Evolutionary conservation across 2,797 vertebrate genomes (phyloP).

Genomic region (Toxotes lorentzi): DNA sequence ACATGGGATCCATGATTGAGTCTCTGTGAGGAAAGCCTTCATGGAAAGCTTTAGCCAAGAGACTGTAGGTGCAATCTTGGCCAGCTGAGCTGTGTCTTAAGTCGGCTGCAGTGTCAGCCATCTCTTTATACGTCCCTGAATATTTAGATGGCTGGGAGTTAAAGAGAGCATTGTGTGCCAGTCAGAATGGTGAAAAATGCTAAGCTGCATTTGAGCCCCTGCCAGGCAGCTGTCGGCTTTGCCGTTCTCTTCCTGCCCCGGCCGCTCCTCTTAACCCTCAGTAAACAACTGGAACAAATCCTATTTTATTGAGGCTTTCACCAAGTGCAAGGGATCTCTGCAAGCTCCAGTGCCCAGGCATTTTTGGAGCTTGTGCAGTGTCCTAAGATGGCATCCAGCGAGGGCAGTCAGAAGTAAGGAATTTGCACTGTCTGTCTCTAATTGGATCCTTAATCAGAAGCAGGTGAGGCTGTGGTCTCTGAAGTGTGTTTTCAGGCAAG

Average conservation of each 20-base stretch:
- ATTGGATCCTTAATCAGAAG: conserved; percentile 75
- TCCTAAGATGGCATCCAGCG: conserved; percentile 77
- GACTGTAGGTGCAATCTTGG: conserved; percentile 79
- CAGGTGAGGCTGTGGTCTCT: conserved; percentile 59
- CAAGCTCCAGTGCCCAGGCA: conserved; percentile 76
- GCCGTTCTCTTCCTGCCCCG: conserved; percentile 81
- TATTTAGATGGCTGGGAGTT: conserved; percentile 85
- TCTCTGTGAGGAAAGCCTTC: conserved; percentile 76
- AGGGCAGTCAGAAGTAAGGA: conserved; percentile 62
- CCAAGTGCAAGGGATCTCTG: conserved; percentile 81
- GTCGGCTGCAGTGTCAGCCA: conserved; percentile 79
- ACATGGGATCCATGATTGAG: conserved; percentile 65
- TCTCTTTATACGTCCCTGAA: conserved; percentile 81
- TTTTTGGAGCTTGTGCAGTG: conserved; percentile 73
- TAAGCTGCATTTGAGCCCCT: conserved; percentile 86
- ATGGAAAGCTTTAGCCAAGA: conserved; percentile 75
- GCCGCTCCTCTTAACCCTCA: conserved; percentile 84
- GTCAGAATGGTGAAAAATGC: conserved; percentile 84
- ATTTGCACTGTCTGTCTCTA: conserved; percentile 65
- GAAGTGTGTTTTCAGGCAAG: conserved; percentile 40
- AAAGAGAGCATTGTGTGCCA: conserved; percentile 85
- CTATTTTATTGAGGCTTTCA: conserved; percentile 86
- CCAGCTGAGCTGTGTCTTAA: conserved; percentile 80
- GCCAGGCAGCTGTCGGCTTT: conserved; percentile 88
- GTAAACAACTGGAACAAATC: conserved; percentile 89